phyloP scores from a whole-genome alignment of 2,888 invertebrate species.

The Furcula furcula region DNA sequence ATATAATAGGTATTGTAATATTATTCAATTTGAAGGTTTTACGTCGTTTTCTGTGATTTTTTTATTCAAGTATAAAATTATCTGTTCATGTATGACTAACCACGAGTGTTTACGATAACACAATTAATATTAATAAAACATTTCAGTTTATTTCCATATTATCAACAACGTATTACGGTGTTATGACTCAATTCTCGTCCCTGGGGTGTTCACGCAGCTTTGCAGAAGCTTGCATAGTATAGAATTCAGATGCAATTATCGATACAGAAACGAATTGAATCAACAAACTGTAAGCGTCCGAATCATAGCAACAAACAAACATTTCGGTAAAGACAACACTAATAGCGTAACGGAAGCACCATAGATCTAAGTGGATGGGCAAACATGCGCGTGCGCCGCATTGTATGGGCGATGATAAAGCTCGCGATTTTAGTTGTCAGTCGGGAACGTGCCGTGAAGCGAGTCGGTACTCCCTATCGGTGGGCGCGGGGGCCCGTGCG shows the following conservation, averaged over 20 bases:
- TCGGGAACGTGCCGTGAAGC: conserved; percentile 62
- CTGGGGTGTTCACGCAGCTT: conserved; percentile 4
- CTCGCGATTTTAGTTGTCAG: conserved; percentile 68
- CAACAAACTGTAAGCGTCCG: conserved; percentile 28
- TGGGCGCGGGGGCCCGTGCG: conserved; percentile 33
- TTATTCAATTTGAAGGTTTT: too few relatives aligned
- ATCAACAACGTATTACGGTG: conserved; percentile 6
- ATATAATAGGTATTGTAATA: too few relatives aligned
- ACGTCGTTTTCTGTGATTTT: background rate
- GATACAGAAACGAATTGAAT: conserved; percentile 20
- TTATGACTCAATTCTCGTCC: conserved; percentile 10
- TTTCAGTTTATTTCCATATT: conserved; percentile 7
- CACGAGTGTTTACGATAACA: conserved; percentile 3
- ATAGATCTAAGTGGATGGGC: conserved; percentile 65
- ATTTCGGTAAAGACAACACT: conserved; percentile 55
- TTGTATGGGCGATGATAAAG: conserved; percentile 57
- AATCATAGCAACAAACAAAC: conserved; percentile 53
- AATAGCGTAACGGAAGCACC: conserved; percentile 69
- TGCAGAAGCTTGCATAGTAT: background rate
- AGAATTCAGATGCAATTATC: conserved; percentile 4
- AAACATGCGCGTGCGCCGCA: conserved; percentile 60
- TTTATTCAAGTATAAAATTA: background rate
- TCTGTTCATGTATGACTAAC: conserved; percentile 1
- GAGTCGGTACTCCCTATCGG: conserved; percentile 49
- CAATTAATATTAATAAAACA: conserved; percentile 5